A percentile compares a stretch with the other conserved stretches of the same genome.
Evolutionary conservation across 2,113 vertebrate genomes (phyloP).

Genomic region (Pyxicephalus adspersus): DNA sequence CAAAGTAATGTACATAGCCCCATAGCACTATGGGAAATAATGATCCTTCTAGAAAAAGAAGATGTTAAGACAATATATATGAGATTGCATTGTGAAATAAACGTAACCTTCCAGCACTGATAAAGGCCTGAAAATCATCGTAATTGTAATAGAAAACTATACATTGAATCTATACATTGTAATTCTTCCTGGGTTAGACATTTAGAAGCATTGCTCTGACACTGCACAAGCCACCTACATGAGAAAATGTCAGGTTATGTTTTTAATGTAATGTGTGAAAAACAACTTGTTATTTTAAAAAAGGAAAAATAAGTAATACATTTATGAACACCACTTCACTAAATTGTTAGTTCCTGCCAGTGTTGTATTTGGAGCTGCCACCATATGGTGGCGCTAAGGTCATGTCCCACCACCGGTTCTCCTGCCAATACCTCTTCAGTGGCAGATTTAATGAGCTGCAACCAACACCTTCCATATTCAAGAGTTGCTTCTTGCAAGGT

Average conservation of each 20-base stretch:
- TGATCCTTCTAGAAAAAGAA: slow-evolving; percentile 87
- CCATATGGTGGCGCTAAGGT: no score
- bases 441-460: no score
- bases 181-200: slow-evolving; percentile 50
- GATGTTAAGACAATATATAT: slow-evolving; percentile 78
- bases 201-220: slow-evolving; percentile 14
- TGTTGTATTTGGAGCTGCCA: no score
- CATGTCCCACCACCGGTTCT: no score
- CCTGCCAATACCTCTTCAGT: no score
- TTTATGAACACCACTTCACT: no score
- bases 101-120: slow-evolving; percentile 36
- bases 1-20: slow-evolving; percentile 85
- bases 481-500: no score
- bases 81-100: slow-evolving; percentile 49
- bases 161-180: slow-evolving; percentile 10
- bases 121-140: slow-evolving; percentile 40
- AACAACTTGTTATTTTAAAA: neutral
- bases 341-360: no score
- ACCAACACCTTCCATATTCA: no score
- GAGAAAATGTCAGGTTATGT: neutral
- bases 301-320: neutral
- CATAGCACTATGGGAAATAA: slow-evolving; percentile 89
- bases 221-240: neutral
- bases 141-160: slow-evolving; percentile 8
- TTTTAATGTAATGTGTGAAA: neutral